Conservation (phyloP, 1,140 invertebrate genomes). For the Drosophila repletoides region DNA sequence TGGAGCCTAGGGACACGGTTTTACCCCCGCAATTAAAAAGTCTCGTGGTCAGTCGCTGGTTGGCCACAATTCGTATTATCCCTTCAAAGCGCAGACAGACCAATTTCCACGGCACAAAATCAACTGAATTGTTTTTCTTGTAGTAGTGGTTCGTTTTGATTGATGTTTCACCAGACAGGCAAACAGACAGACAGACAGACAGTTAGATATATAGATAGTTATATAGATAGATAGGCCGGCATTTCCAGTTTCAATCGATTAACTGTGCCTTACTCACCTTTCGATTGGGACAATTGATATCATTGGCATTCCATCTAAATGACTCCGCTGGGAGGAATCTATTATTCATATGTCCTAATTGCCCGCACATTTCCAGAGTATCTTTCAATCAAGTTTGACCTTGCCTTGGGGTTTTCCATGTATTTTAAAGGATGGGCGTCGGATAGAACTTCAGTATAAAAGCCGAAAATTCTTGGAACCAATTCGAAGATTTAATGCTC, state of each 20-base stretch:
- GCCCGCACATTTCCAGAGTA: constrained; percentile 1
- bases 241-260: constrained; percentile 16
- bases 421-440: neutral
- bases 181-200: neutral
- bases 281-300: constrained; percentile 26
- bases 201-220: no score
- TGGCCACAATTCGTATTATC: neutral
- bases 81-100: constrained; percentile 4
- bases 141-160: constrained; percentile 27
- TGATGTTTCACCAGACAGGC: constrained; percentile 13
- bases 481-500: constrained; percentile 7
- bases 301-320: constrained; percentile 51
- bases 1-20: neutral
- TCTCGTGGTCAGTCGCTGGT: neutral
- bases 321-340: constrained; percentile 17
- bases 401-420: neutral
- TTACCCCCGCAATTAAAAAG: constrained; percentile 30
- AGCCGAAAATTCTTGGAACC: neutral
- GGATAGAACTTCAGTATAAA: neutral
- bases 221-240: neutral
- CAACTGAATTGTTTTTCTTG: constrained; percentile 1
- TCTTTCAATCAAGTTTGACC: constrained; percentile 21
- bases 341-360: constrained; percentile 55
- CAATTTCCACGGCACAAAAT: neutral
- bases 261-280: constrained; percentile 13